Evolutionary conservation across 2,113 vertebrate species (phyloP).

Genomic region (Gasterosteus aculeatus): DNA sequence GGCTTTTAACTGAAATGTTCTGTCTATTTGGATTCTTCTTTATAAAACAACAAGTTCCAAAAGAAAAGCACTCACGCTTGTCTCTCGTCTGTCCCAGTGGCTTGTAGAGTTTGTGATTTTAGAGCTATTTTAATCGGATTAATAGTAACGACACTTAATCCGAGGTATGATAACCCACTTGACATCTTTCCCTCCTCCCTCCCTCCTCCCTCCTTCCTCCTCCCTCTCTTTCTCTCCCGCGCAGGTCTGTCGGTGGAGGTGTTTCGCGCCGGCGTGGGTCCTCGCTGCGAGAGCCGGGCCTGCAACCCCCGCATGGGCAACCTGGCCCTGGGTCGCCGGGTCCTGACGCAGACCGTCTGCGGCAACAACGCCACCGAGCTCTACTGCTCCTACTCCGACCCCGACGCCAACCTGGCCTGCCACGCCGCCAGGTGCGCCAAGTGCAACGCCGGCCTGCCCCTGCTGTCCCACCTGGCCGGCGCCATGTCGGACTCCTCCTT

Average conservation of each 20-base stretch:
- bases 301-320: constrained; percentile 97
- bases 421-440: constrained; percentile 79
- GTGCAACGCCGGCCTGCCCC: constrained; percentile 82
- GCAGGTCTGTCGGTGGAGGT: constrained; percentile 71
- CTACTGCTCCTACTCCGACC: constrained; percentile 85
- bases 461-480: constrained; percentile 85
- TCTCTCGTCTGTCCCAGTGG: neutral
- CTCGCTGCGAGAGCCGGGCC: constrained; percentile 87
- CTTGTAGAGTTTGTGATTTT: neutral
- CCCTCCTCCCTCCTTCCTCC: too few species aligned
- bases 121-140: neutral
- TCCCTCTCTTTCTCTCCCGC: constrained; percentile 16
- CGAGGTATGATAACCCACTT: neutral
- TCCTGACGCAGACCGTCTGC: constrained; percentile 88
- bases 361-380: constrained; percentile 83
- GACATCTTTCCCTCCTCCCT: neutral
- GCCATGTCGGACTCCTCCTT: constrained; percentile 97
- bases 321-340: constrained; percentile 86
- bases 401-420: constrained; percentile 74
- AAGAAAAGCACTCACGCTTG: neutral
- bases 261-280: constrained; percentile 72
- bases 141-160: constrained; percentile 3
- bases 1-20: neutral
- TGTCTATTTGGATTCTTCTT: neutral
- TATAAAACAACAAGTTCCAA: neutral